Evolutionary conservation across 35 echinoderm and acorn worm species (phyloP).

Genomic region (Diadema setosum): DNA sequence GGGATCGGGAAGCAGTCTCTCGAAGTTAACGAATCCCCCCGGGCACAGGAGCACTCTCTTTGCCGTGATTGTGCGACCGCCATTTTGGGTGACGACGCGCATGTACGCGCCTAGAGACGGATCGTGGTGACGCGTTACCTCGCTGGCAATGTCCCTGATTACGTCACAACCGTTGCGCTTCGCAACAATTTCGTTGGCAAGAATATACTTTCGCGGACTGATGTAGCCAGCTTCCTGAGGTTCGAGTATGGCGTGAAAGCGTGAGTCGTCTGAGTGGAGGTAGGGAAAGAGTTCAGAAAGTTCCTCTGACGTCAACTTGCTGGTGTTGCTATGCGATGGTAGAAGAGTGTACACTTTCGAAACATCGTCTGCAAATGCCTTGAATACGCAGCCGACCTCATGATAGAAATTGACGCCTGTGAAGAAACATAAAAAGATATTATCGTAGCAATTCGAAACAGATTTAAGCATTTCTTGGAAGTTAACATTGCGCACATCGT

Average conservation of each 20-base stretch:
- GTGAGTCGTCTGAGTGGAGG: not conserved
- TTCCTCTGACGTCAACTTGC: not conserved
- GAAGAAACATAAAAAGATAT: not conserved
- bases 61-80: not conserved
- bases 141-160: conserved; percentile 28
- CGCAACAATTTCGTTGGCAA: conserved; percentile 51
- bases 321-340: not conserved
- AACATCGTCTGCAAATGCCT: not conserved
- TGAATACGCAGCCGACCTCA: conserved; percentile 55
- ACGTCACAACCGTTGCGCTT: conserved; percentile 58
- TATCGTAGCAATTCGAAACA: not conserved
- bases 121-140: not conserved
- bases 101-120: not conserved
- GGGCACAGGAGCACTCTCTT: conserved; percentile 60
- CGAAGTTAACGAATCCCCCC: conserved; percentile 72
- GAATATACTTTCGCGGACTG: conserved; percentile 32
- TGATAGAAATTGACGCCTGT: conserved; percentile 52
- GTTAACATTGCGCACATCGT: not conserved
- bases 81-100: not conserved
- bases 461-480: not conserved
- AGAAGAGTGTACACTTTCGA: not conserved
- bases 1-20: conserved; percentile 29
- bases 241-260: not conserved
- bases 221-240: conserved; percentile 37
- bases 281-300: conserved; percentile 30